Evolutionary conservation across 2,797 vertebrate genomes (phyloP).

Genomic region (Buphagus erythrorhynchus): DNA sequence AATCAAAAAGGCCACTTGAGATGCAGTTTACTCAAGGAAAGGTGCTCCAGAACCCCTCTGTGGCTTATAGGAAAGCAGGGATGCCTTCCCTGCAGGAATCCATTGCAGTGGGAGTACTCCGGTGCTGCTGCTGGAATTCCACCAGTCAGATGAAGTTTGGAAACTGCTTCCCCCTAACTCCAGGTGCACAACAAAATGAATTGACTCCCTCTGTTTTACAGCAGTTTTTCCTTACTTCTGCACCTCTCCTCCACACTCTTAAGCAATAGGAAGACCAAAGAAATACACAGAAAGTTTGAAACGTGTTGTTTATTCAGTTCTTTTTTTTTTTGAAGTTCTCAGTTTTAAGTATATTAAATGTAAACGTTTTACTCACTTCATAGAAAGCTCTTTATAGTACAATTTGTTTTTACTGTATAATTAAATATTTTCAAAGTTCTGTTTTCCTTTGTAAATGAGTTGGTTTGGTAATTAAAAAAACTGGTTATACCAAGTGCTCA

Average conservation of each 20-base stretch:
- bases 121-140: background rate
- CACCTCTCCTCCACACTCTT: background rate
- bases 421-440: constrained; percentile 58
- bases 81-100: background rate
- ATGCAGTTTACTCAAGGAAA: background rate
- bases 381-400: constrained; percentile 44
- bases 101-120: fast-evolving
- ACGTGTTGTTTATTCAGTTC: constrained; percentile 20
- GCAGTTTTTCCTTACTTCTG: background rate
- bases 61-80: background rate
- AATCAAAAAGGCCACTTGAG: background rate
- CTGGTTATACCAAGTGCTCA: constrained; percentile 29
- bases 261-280: background rate
- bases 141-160: background rate
- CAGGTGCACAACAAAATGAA: background rate
- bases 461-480: constrained; percentile 62
- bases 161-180: background rate
- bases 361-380: constrained; percentile 60
- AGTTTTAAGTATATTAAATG: constrained; percentile 47
- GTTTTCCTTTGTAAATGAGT: constrained; percentile 57
- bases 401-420: constrained; percentile 60
- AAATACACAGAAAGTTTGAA: background rate
- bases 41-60: background rate
- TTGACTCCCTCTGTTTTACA: background rate
- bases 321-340: constrained; percentile 52